These are phyloP conservation scores for Agapornis canus DNA, from an alignment of 2,797 vertebrate genomes.

Conservation along the genomic window DNA sequence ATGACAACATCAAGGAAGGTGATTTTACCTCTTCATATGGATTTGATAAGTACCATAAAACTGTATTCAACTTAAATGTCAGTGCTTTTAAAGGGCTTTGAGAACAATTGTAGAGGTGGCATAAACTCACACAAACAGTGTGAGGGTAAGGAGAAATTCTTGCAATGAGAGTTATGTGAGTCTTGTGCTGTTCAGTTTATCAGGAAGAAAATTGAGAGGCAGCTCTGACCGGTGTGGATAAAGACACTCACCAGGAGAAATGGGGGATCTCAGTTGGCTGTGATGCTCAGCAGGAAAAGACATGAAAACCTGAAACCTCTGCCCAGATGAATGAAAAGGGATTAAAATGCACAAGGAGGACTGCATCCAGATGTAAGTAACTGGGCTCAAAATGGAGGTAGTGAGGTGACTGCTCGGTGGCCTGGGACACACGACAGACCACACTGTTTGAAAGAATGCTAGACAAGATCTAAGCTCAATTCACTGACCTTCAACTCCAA, in stretches of 20 bases:
- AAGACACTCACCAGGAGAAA: not conserved
- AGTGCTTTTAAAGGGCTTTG: not conserved
- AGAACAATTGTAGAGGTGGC: not conserved
- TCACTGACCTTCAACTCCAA: not conserved
- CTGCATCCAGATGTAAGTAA: not conserved
- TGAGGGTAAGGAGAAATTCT: not conserved
- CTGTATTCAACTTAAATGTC: not conserved
- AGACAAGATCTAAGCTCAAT: not conserved
- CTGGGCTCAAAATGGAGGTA: rapidly evolving
- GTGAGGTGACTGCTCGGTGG: not conserved
- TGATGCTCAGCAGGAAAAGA: not conserved
- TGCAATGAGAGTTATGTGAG: not conserved
- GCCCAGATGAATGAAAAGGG: not conserved
- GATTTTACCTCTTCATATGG: not conserved
- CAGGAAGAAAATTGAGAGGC: not conserved
- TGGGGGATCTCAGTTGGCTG: not conserved
- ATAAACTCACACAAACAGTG: not conserved
- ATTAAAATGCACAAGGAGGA: rapidly evolving
- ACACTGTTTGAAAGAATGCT: not conserved
- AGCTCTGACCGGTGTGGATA: not conserved
- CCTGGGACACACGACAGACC: rapidly evolving
- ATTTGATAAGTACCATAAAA: not conserved
- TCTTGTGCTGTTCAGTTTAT: not conserved
- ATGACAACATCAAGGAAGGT: not conserved
- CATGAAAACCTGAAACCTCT: not conserved